Percentiles rank a stretch among this genome's conserved stretches.
These are phyloP conservation scores for Paramacrobiotus metropolitanus DNA, from an alignment of 1,140 invertebrate genomes.

Conservation along the genomic window DNA sequence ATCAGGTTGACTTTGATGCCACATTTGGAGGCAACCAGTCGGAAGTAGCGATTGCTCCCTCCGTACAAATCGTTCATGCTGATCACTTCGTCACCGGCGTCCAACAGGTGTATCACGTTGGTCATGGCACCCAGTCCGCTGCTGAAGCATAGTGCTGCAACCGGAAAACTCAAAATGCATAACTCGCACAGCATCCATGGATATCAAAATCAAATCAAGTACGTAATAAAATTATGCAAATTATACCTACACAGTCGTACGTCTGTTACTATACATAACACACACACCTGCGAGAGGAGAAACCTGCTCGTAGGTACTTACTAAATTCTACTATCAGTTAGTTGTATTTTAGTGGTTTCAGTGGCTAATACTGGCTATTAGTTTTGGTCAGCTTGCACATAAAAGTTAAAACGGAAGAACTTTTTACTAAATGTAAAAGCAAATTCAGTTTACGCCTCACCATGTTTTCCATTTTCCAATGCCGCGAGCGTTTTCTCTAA, in stretches of 20 bases:
- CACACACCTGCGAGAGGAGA: too few relatives aligned
- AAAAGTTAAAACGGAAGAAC: too few relatives aligned
- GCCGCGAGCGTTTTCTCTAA: conserved; percentile 70
- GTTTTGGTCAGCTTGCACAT: too few relatives aligned
- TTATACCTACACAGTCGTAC: too few relatives aligned
- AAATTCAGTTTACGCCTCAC: conserved; percentile 18
- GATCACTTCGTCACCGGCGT: conserved; percentile 66
- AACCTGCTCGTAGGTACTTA: too few relatives aligned
- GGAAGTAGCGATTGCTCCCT: conserved; percentile 43
- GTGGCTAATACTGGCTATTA: too few relatives aligned
- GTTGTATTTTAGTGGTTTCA: too few relatives aligned
- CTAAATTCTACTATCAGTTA: too few relatives aligned
- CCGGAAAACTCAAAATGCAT: conserved; percentile 7
- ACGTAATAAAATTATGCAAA: too few relatives aligned
- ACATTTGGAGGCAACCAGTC: conserved; percentile 34
- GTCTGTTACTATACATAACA: too few relatives aligned
- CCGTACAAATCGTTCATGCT: conserved; percentile 85
- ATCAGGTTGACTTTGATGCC: conserved; percentile 51
- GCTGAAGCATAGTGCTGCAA: conserved; percentile 42
- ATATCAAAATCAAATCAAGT: conserved; percentile 5
- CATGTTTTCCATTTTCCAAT: conserved; percentile 68
- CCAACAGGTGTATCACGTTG: conserved; percentile 45
- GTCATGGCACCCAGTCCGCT: conserved; percentile 70
- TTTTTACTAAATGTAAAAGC: too few relatives aligned
- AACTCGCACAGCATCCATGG: neutral